Evolutionary conservation across 2,113 vertebrate genomes (phyloP).

Genomic region (Siphamia tubifer): DNA sequence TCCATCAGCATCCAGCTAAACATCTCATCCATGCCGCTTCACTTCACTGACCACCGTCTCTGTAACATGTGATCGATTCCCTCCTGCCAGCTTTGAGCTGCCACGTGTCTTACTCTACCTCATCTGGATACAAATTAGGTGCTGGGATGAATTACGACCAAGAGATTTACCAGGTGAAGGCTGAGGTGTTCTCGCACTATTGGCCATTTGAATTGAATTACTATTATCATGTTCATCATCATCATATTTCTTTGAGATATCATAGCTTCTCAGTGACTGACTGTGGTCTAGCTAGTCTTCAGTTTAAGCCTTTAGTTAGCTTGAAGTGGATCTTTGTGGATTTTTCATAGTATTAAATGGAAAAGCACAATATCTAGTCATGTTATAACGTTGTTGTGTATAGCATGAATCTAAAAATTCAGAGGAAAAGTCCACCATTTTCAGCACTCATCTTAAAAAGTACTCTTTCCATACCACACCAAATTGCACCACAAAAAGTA

Average conservation of each 20-base stretch:
- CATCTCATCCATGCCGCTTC: slow-evolving; percentile 30
- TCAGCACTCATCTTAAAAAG: too few species aligned
- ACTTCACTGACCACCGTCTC: slow-evolving; percentile 7
- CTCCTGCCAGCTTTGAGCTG: not conserved
- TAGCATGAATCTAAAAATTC: too few species aligned
- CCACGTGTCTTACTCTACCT: slow-evolving; percentile 25
- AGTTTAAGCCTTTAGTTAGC: too few species aligned
- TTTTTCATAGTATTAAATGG: too few species aligned
- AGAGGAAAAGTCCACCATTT: too few species aligned
- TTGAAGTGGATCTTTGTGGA: too few species aligned
- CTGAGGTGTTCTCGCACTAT: not conserved
- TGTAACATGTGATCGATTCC: slow-evolving; percentile 9
- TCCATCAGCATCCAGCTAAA: slow-evolving; percentile 42
- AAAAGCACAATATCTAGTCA: too few species aligned
- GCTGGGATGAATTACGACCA: slow-evolving; percentile 21
- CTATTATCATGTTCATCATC: slow-evolving; percentile 3
- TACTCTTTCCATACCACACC: too few species aligned
- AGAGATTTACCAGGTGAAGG: not conserved
- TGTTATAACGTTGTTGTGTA: too few species aligned
- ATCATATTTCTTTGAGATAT: not conserved
- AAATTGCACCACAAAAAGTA: too few species aligned
- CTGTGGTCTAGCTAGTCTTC: not conserved
- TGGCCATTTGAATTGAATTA: not conserved
- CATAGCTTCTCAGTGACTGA: not conserved
- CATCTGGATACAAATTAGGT: slow-evolving; percentile 13